These are phyloP conservation scores for Carassius carassius DNA, from an alignment of 2,113 vertebrate genomes.

Conservation along the genomic window DNA sequence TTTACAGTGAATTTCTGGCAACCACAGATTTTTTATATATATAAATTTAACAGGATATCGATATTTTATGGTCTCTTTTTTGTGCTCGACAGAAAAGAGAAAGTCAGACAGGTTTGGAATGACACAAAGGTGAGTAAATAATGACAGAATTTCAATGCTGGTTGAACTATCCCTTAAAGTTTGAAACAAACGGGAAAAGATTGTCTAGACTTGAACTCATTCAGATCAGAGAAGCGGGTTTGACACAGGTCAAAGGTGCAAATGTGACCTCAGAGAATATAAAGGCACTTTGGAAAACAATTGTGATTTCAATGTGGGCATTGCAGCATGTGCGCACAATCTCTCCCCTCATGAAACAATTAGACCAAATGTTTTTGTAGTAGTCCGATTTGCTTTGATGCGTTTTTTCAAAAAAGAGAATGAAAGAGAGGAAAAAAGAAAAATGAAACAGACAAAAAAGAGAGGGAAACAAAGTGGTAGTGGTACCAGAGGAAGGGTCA, in stretches of 20 bases:
- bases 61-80: not conserved
- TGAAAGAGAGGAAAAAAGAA: slow-evolving; percentile 37
- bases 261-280: slow-evolving; percentile 25
- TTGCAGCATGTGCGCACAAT: slow-evolving; percentile 25
- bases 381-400: slow-evolving; percentile 63
- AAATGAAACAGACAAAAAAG: slow-evolving; percentile 53
- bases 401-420: slow-evolving; percentile 66
- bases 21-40: no score
- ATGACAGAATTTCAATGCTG: not conserved
- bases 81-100: not conserved
- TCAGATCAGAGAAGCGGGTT: no score
- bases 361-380: slow-evolving; percentile 63
- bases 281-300: slow-evolving; percentile 29
- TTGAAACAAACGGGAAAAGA: not conserved
- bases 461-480: slow-evolving; percentile 51
- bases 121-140: not conserved
- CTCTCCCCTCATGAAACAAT: slow-evolving; percentile 64
- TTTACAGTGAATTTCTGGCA: no score
- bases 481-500: slow-evolving; percentile 64
- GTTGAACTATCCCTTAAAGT: not conserved
- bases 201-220: slow-evolving; percentile 6
- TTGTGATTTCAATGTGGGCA: slow-evolving; percentile 9
- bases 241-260: slow-evolving; percentile 41
- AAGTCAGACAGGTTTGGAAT: not conserved
- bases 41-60: no score